Conservation (phyloP, 2,888 invertebrate species). For the Halictus quadricinctus region DNA sequence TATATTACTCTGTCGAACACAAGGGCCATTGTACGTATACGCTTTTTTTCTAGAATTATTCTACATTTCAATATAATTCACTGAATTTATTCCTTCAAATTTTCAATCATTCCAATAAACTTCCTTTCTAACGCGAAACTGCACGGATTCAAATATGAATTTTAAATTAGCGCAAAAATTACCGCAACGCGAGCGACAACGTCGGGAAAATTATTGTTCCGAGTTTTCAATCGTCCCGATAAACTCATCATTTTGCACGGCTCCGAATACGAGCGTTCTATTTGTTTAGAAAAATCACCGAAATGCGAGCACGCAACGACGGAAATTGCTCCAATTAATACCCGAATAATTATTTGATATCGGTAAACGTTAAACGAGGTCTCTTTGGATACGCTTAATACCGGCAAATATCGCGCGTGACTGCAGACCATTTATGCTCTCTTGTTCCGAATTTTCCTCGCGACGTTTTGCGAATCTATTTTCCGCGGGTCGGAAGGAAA, state of each 20-base stretch:
- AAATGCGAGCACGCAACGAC: background rate
- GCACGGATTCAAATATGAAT: background rate
- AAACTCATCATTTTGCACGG: background rate
- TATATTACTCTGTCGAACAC: background rate
- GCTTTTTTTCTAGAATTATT: background rate
- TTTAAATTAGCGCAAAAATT: background rate
- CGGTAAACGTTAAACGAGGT: background rate
- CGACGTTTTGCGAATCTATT: background rate
- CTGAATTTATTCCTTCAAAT: background rate
- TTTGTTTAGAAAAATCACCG: background rate
- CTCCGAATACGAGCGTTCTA: background rate
- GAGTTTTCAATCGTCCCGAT: background rate
- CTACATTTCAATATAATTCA: background rate
- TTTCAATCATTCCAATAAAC: background rate
- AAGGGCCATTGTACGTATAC: background rate
- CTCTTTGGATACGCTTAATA: background rate
- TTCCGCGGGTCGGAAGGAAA: constrained; percentile 5
- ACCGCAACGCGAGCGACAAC: background rate
- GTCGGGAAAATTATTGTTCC: background rate
- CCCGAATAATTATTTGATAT: background rate
- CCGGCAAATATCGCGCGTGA: background rate
- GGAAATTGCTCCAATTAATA: background rate
- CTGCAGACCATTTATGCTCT: background rate
- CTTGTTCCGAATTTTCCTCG: background rate
- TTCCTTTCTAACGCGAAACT: background rate